These are phyloP conservation scores for Psammodynastes pulverulentus DNA, from an alignment of 2,113 vertebrate genomes.

Conservation along the genomic window DNA sequence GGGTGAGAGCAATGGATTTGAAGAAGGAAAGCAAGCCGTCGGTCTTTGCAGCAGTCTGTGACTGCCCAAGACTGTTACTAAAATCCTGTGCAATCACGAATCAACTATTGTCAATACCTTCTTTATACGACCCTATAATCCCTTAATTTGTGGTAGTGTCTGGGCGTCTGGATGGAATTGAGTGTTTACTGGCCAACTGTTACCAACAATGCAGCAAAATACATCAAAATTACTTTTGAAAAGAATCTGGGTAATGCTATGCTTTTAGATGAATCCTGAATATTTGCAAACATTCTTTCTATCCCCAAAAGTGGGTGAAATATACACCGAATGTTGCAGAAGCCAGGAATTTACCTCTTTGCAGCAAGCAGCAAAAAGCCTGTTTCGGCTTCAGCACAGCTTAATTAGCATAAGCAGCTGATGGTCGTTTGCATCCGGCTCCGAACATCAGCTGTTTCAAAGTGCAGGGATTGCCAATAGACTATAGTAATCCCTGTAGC, in stretches of 20 bases:
- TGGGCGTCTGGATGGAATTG: neutral
- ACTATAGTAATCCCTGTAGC: too few species aligned
- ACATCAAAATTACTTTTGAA: neutral
- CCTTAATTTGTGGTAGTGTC: neutral
- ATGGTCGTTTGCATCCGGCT: too few species aligned
- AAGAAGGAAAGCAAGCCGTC: conserved; percentile 21
- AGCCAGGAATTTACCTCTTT: too few species aligned
- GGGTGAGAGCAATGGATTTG: neutral
- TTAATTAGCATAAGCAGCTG: too few species aligned
- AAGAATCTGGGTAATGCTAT: neutral
- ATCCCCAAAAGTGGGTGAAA: too few species aligned
- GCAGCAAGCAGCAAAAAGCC: too few species aligned
- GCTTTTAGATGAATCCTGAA: conserved; percentile 12
- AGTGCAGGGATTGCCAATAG: too few species aligned
- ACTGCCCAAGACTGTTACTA: conserved; percentile 1
- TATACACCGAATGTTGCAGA: too few species aligned
- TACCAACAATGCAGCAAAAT: neutral
- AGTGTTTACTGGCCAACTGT: neutral
- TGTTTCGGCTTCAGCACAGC: too few species aligned
- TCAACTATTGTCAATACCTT: conserved; percentile 10
- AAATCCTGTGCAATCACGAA: conserved; percentile 9
- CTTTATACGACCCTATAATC: neutral
- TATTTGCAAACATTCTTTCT: conserved; percentile 10
- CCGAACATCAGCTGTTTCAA: too few species aligned
- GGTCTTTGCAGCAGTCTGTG: neutral